Evolutionary conservation across 2,797 vertebrate genomes (phyloP), one percentile per base, ranked within the genome.

Genomic region (Muscicapa striata): DNA sequence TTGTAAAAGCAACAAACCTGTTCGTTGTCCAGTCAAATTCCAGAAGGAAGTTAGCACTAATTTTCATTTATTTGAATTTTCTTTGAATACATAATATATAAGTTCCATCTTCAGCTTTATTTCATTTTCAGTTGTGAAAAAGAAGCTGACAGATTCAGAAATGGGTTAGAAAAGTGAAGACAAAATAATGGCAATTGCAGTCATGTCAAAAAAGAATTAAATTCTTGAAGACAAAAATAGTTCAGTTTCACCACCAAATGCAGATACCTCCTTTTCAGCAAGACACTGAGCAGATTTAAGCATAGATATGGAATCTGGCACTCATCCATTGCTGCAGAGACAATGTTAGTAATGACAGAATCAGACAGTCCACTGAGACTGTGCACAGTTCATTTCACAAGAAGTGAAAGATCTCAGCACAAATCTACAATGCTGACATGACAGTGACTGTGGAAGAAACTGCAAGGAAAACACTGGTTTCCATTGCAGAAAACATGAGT

Each of bases 221-320:
- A 62, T 70, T 86, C 41, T 86, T 80, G 43, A 93, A 90, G 83
- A 87, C 79, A 88, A 82, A 93, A 95, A 78, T 91, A 91, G 67
- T 91, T 92, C 75, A 40, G 52, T 94, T 94, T 96, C 68, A 86
- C 69, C 32, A 89, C 48, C 6, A 77, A 93, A 73, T 68, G 69
- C 62, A 93, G 81, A 49, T 94, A 76, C n/a, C 43, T 92, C 69
- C 68, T 88, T 90, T 87, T 84, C 80, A 91, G 87, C 63, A 82
- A 93, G 81, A 46, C 32, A 32, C 41, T 43, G 75, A 68, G 52
- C 49, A 94, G 91, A 96, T 96, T 61, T 90, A 84, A 90, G 57
- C 67, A 82, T 15, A 84, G 91, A 95, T 96, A 74, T 0, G 43
- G 63, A 79, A 80, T 23, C 43, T 95, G 93, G 91, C 87, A 82